Base-by-base conservation (phyloP, 1,140 invertebrate genomes). In the Brachionus koreanus region DNA sequence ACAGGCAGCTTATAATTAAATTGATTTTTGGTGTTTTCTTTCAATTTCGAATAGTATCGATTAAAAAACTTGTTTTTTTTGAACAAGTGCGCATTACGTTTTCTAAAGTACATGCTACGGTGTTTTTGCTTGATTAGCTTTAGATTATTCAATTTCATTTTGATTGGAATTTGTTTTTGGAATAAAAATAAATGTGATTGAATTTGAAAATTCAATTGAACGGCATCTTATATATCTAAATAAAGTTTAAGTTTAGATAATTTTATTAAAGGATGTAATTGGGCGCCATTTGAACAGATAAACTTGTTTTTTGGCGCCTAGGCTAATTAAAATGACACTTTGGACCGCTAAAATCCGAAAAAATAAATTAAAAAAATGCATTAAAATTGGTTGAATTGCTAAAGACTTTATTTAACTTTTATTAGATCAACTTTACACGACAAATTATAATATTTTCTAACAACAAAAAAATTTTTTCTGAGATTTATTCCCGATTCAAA, bases 371-470 rank as follows among this genome's bases (percentile, higher is more conserved):
- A 67, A 33, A 2, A 33, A 33, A 67, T 67, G 35, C 29, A 67
- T 67, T 35, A 67, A 67, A 67, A 67, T 35, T 67, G 35, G 25
- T 67, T 67, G 33, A 67, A 33, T 67, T 67, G 13, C 23, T 67
- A 9, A 16, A 57, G 19, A 49, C 19, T 57, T 57, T 35, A 35
- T 67, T 37, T 67, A 35, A 35, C 13, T 67, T 33, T 67, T 19
- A 33, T 35, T 67, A 67, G 29, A 67, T 67, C 63, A 67, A 67
- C 63, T 46, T 37, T 46, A 72, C 13, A 43, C 37, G 37, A 43
- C 69, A 74, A 74, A 74, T 74, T 74, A 69, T 37, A 69, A 69
- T 69, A 37, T 37, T 69, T 69, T 69, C 35, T 5, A 69, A 69
- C 29, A 16, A n/a, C 6, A 16, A 12, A 39, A 5, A 39, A 16